Conservation (phyloP, 2,113 vertebrate genomes). For the Kryptolebias marmoratus region DNA sequence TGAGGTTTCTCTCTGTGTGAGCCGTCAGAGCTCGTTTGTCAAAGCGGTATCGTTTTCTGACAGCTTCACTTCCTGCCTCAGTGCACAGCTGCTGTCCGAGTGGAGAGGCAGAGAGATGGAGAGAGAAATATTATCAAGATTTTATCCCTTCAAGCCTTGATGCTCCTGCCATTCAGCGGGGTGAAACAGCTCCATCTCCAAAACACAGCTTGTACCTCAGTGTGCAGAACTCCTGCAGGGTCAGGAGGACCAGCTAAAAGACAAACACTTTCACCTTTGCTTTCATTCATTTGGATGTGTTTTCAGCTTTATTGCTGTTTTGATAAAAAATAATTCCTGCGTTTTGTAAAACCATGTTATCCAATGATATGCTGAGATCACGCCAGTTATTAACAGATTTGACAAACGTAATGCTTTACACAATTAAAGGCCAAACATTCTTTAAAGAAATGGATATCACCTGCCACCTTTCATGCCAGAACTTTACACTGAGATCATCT, state of each 20-base stretch:
- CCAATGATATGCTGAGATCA: no score
- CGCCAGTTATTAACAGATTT: no score
- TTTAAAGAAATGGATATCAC: no score
- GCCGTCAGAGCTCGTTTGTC: slow-evolving; percentile 60
- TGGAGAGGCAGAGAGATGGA: not conserved
- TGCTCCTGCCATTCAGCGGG: slow-evolving; percentile 1
- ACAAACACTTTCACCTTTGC: no score
- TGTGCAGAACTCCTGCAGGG: not conserved
- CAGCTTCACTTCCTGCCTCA: slow-evolving; percentile 56
- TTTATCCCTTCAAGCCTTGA: slow-evolving; percentile 17
- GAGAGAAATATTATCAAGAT: slow-evolving; percentile 6
- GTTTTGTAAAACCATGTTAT: no score
- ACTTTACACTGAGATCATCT: no score
- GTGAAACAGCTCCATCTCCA: slow-evolving; percentile 29
- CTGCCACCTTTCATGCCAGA: no score
- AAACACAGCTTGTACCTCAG: slow-evolving; percentile 21
- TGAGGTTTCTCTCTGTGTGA: slow-evolving; percentile 3
- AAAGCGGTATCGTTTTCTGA: slow-evolving; percentile 49
- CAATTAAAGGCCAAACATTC: no score
- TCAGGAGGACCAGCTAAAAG: not conserved
- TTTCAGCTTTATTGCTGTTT: no score
- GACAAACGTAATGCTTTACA: no score
- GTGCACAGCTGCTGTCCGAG: slow-evolving; percentile 14
- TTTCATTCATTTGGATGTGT: no score
- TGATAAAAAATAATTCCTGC: no score